Evolutionary conservation across 2,888 invertebrate genomes (phyloP), one percentile per base, ranked within the genome.

Genomic region (Tiliacea aurago): DNA sequence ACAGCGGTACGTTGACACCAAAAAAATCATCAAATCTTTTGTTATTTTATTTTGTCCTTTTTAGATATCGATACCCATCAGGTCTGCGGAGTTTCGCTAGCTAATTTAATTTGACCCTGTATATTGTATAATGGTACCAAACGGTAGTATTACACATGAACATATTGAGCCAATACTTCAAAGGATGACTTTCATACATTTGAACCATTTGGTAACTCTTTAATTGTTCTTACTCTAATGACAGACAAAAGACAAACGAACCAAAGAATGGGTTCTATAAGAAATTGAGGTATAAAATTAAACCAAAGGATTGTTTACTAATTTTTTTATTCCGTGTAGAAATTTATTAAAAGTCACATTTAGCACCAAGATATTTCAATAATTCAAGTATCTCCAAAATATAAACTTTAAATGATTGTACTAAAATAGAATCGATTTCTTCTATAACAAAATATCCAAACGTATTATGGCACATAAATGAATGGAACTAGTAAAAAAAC

Each of bases 291-390:
- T 43, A 13, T 23, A 45, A 45, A 84, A 68, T 66, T 4, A 71
- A 84, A 81, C 51, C 0, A 33, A 51, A 33, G 9, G 4, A 23
- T 51, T 37, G 7, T 23, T 15, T 33, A 56, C 63, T 84, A 58
- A 63, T 18, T 20, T 68, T 66, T 79, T 76, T 69, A 70, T 68
- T 81, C 28, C 37, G 5, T 69, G 49, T 84, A 76, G 70, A 81
- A 65, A 63, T 18, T 28, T 70, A 41, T 70, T 58, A 41, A 56
- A 80, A 80, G 55, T 80, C 69, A 80, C 64, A 62, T 66, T 68
- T 82, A 81, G 81, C 81, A 81, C 85, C 83, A 81, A 81, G 81
- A 81, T 81, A 69, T 71, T 81, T 81, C 78, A 61, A 69, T 62
- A 67, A 67, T 83, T 62, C 41, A n/a, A n/a, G n/a, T n/a, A 66